phyloP scores from a whole-genome alignment of 2,888 invertebrate genomes.

The Phengaris alcon region DNA sequence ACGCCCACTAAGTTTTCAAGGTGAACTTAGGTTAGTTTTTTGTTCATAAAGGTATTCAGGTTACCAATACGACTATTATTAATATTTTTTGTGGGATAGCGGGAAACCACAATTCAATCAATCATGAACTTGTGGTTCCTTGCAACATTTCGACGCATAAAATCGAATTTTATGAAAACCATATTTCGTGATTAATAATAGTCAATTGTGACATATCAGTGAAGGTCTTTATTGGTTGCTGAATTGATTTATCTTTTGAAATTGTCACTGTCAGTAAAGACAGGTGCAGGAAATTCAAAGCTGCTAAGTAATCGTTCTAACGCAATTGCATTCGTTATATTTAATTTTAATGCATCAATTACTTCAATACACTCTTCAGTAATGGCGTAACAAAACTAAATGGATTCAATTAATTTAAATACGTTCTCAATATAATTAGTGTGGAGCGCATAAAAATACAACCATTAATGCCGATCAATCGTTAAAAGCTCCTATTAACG shows the following conservation, averaged over 20 bases:
- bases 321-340: neutral
- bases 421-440: conserved; percentile 4
- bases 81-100: conserved; percentile 38
- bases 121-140: conserved; percentile 22
- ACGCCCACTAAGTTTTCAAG: conserved; percentile 70
- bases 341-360: neutral
- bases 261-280: neutral
- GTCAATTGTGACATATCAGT: conserved; percentile 10
- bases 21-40: conserved; percentile 67
- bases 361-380: neutral
- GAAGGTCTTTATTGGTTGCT: neutral
- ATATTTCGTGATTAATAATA: neutral
- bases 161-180: neutral
- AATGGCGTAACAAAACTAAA: conserved; percentile 11
- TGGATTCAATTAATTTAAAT: conserved; percentile 19
- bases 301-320: neutral
- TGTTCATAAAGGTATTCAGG: conserved; percentile 56
- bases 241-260: neutral
- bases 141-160: conserved; percentile 14
- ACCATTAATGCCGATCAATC: neutral
- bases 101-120: conserved; percentile 30
- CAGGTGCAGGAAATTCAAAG: neutral
- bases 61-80: conserved; percentile 53
- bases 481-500: conserved; percentile 19
- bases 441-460: conserved; percentile 6